Evolutionary conservation across 2,797 vertebrate genomes (phyloP).

Genomic region (Poecilia wingei): DNA sequence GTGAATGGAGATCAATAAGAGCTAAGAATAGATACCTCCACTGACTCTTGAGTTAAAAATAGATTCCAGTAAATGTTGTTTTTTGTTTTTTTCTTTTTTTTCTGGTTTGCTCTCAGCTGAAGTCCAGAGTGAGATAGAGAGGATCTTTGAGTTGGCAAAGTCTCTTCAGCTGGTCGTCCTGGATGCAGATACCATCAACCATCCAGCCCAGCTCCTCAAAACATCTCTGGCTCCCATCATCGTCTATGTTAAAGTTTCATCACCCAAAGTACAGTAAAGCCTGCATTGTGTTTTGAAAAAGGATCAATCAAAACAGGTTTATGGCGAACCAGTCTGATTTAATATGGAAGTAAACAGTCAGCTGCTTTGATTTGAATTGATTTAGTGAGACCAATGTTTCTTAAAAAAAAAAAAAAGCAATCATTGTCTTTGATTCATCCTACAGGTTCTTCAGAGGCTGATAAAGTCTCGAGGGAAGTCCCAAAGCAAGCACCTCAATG

Average conservation of each 20-base stretch:
- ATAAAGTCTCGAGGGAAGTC: conserved; percentile 96
- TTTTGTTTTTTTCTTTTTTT: conserved; percentile 30
- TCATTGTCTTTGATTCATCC: background rate
- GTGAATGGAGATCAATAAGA: conserved; percentile 50
- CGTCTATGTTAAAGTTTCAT: conserved; percentile 97
- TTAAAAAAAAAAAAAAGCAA: background rate
- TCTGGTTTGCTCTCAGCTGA: conserved; percentile 81
- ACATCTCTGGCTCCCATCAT: conserved; percentile 95
- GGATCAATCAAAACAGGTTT: background rate
- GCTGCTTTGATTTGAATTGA: background rate
- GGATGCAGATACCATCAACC: conserved; percentile 97
- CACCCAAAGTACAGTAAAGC: conserved; percentile 86
- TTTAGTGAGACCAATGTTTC: background rate
- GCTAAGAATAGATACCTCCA: conserved; percentile 50
- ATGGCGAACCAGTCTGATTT: background rate
- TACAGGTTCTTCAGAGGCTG: conserved; percentile 92
- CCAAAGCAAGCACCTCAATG: conserved; percentile 95
- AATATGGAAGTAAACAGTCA: background rate
- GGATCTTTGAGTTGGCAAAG: conserved; percentile 97
- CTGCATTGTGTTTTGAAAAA: background rate
- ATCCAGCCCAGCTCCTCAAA: conserved; percentile 93
- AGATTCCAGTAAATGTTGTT: conserved; percentile 6
- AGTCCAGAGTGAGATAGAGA: conserved; percentile 96
- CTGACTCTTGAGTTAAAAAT: background rate
- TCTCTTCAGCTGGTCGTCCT: conserved; percentile 93